Percentiles rank a stretch among this genome's conserved stretches.
Conservation (phyloP, 2,113 vertebrate species). For the Colistium nudipinnis region DNA sequence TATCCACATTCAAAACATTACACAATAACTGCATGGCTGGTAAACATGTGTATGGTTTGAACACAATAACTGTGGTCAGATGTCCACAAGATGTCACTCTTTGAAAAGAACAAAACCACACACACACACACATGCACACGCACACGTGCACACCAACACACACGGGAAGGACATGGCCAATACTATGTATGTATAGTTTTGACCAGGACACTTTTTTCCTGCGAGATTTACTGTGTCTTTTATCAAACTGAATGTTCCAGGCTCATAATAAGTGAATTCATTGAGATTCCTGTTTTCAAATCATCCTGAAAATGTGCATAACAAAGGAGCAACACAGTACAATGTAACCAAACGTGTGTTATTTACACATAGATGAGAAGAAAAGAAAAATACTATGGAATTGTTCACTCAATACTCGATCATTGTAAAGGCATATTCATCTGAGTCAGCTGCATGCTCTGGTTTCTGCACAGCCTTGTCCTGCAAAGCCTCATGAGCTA, state of each 20-base stretch:
- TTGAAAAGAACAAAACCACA: constrained; percentile 58
- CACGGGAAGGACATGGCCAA: not conserved
- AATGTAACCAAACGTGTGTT: constrained; percentile 57
- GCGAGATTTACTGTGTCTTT: not conserved
- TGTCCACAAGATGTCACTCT: constrained; percentile 80
- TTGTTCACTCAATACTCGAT: constrained; percentile 79
- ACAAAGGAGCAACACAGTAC: constrained; percentile 55
- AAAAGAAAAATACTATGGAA: constrained; percentile 69
- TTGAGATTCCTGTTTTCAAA: not conserved
- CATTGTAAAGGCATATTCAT: constrained; percentile 83
- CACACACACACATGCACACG: too few relatives aligned
- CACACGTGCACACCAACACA: too few relatives aligned
- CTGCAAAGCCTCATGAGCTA: constrained; percentile 80
- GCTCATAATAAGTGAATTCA: not conserved
- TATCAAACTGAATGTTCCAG: not conserved
- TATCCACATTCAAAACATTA: not conserved
- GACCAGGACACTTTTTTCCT: not conserved
- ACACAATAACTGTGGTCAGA: constrained; percentile 12
- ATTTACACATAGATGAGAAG: constrained; percentile 59
- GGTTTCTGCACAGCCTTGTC: constrained; percentile 82
- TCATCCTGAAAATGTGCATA: not conserved
- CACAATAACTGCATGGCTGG: not conserved
- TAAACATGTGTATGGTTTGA: not conserved
- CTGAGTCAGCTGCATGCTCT: constrained; percentile 84
- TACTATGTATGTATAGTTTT: constrained; percentile 12